Evolutionary conservation across 2,888 invertebrate genomes (phyloP).

Genomic region (Priocnemis perturbator): DNA sequence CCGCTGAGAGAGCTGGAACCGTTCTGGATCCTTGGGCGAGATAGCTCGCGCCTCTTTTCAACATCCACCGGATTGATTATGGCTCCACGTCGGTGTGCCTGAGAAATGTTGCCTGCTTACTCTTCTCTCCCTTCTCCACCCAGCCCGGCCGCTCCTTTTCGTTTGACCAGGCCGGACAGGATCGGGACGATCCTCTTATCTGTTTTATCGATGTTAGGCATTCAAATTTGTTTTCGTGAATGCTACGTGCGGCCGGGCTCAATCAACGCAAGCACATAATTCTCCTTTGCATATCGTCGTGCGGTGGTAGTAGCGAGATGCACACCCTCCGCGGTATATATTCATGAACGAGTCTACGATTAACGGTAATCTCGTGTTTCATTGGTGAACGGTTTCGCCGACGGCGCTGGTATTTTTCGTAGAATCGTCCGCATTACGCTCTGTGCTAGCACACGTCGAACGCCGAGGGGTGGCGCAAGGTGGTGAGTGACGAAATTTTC

Average conservation of each 20-base stretch:
- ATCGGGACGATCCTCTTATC: slow-evolving; percentile 44
- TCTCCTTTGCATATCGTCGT: slow-evolving; percentile 2
- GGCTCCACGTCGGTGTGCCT: slow-evolving; percentile 46
- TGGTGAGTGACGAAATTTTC: too few relatives aligned
- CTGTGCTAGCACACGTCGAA: too few relatives aligned
- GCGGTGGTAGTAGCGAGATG: too few relatives aligned
- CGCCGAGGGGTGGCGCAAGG: too few relatives aligned
- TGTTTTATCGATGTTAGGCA: slow-evolving; percentile 48
- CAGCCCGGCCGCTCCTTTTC: slow-evolving; percentile 17
- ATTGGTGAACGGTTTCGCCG: too few relatives aligned
- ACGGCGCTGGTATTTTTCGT: too few relatives aligned
- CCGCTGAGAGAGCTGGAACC: slow-evolving; percentile 48
- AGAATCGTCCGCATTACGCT: too few relatives aligned
- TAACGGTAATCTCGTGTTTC: too few relatives aligned
- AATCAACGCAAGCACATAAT: slow-evolving; percentile 16
- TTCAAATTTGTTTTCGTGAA: slow-evolving; percentile 51
- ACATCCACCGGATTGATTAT: slow-evolving; percentile 60
- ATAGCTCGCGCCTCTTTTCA: slow-evolving; percentile 62
- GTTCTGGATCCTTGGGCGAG: slow-evolving; percentile 54
- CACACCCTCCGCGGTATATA: too few relatives aligned
- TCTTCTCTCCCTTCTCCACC: slow-evolving; percentile 31
- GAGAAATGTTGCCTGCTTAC: slow-evolving; percentile 52
- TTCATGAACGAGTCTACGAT: too few relatives aligned
- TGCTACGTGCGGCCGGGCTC: slow-evolving; percentile 18
- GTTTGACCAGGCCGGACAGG: slow-evolving; percentile 40